Evolutionary conservation across 2,888 invertebrate genomes (phyloP).

Genomic region (Schrankia costaestrigalis): DNA sequence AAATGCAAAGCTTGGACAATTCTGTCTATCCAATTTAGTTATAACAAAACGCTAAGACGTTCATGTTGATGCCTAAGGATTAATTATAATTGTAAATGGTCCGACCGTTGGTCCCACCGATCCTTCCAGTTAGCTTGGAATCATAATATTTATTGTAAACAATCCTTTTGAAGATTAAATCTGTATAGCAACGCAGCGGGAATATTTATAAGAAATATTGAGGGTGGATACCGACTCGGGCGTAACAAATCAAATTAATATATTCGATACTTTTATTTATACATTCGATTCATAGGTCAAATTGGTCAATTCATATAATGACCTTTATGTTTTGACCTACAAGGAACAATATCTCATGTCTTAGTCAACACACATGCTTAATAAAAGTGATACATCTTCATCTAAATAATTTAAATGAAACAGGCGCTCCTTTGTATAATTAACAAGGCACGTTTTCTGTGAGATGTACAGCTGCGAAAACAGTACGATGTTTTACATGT

Average conservation of each 20-base stretch:
- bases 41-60: slow-evolving; percentile 52
- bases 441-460: neutral
- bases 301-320: no score
- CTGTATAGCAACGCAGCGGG: slow-evolving; percentile 56
- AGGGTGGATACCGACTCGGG: slow-evolving; percentile 18
- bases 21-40: slow-evolving; percentile 58
- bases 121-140: slow-evolving; percentile 70
- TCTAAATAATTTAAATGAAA: slow-evolving; percentile 5
- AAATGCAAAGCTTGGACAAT: slow-evolving; percentile 67
- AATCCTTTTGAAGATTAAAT: slow-evolving; percentile 76
- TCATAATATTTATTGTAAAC: slow-evolving; percentile 76
- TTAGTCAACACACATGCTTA: neutral
- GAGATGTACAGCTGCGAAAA: neutral
- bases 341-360: no score
- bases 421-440: slow-evolving; percentile 3
- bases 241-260: slow-evolving; percentile 18
- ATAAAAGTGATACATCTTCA: slow-evolving; percentile 2
- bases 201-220: slow-evolving; percentile 70
- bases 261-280: neutral
- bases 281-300: no score
- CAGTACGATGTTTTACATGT: no score
- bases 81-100: slow-evolving; percentile 78
- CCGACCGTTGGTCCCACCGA: slow-evolving; percentile 53
- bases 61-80: slow-evolving; percentile 64
- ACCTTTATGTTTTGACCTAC: no score